Base-by-base conservation (phyloP, 2,888 invertebrate genomes). In the Rhagium mordax region DNA sequence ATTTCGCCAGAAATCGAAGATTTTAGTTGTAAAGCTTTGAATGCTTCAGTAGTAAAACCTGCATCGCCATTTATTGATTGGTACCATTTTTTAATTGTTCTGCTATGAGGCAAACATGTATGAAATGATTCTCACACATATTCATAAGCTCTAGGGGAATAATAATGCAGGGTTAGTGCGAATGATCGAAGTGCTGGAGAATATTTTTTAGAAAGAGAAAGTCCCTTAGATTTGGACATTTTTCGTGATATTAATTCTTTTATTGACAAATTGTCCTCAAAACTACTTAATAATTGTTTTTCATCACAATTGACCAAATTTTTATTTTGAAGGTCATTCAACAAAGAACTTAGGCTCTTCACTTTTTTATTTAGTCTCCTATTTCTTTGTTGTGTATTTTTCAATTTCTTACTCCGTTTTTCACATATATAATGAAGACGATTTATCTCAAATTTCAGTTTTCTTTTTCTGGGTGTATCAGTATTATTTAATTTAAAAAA, bases 111-210 rank as follows among this genome's bases (percentile, higher is more conserved):
- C n/a, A 55, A 27, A 15, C 55, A 55, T 2, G 55, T 55, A 27
- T 55, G 24, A 55, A 55, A 55, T n/a, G 13, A 27, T 55, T 15
- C 15, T 21, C 55, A 2, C 15, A 55, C 55, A 55, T 55, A 55
- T 27, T 55, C 27, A 27, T 55, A 55, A n/a, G 55, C 55, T n/a
- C n/a, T 15, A n/a, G 55, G 55, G 1, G 55, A 55, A 24, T 55
- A 55, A 24, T 55, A 55, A 24, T 55, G 55, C n/a, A 55, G 27
- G 2, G 55, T 55, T 13, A 55, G 27, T 10, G 55, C 24, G 7
- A 55, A 55, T 15, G 15, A n/a, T 3, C 49, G 49, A 15, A 49
- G 49, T 49, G n/a, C 16, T 3, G 49, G 49, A 16, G 49, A 49
- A 49, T 49, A 49, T 49, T 24, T 24, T 24, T 24, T 24, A 24